Evolutionary conservation across 2,888 invertebrate genomes (phyloP).

Genomic region (Liopterus haemorrhoidalis): DNA sequence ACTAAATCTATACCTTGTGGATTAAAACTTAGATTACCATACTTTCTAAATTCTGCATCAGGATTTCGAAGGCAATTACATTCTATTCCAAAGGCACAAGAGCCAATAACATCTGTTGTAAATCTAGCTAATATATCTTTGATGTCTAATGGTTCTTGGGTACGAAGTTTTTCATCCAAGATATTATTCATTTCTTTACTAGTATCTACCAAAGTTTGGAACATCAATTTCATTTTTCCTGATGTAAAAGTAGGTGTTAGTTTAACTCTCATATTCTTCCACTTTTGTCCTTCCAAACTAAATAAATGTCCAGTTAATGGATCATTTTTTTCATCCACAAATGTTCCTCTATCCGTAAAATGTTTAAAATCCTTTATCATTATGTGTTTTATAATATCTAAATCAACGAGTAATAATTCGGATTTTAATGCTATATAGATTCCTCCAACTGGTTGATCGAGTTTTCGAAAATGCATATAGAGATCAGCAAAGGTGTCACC

Average conservation of each 20-base stretch:
- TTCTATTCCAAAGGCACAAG: slow-evolving; percentile 55
- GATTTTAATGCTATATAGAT: slow-evolving; percentile 9
- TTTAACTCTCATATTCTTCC: slow-evolving; percentile 56
- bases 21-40: too few species aligned
- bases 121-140: slow-evolving; percentile 51
- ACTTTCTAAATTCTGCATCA: slow-evolving; percentile 45
- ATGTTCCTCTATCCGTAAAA: slow-evolving; percentile 16
- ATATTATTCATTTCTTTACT: slow-evolving; percentile 49
- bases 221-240: slow-evolving; percentile 61
- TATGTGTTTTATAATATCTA: slow-evolving; percentile 9
- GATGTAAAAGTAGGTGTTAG: slow-evolving; percentile 61
- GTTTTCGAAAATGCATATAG: slow-evolving; percentile 6
- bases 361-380: slow-evolving; percentile 12
- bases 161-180: slow-evolving; percentile 40
- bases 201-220: slow-evolving; percentile 52
- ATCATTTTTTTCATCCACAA: slow-evolving; percentile 34
- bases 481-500: slow-evolving; percentile 4
- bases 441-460: slow-evolving; percentile 9
- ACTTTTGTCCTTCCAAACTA: slow-evolving; percentile 49
- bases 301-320: slow-evolving; percentile 53
- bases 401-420: slow-evolving; percentile 9
- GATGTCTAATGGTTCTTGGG: slow-evolving; percentile 35
- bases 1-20: too few species aligned
- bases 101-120: slow-evolving; percentile 55
- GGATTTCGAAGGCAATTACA: slow-evolving; percentile 51